Evolutionary conservation across 2,113 vertebrate species (phyloP).

Genomic region (Sula dactylatra): DNA sequence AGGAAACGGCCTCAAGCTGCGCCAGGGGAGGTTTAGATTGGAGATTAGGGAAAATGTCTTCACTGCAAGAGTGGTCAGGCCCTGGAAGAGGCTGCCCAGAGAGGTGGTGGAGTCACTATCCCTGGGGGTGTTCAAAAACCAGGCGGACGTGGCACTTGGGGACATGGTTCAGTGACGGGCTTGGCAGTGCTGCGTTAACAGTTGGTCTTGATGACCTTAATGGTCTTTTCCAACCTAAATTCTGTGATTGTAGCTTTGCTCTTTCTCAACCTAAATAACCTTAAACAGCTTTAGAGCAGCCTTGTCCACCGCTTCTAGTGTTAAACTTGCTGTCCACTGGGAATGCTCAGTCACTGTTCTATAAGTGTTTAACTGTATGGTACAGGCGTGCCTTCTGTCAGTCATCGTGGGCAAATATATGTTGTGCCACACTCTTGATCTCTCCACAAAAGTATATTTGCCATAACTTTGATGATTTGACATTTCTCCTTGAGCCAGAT

Average conservation of each 20-base stretch:
- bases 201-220: neutral
- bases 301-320: neutral
- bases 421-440: neutral
- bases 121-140: neutral
- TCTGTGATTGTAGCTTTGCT: neutral
- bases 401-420: neutral
- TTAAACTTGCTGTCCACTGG: neutral
- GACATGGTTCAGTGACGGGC: too few relatives aligned
- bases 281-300: neutral
- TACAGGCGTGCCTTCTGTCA: neutral
- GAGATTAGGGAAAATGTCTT: too few relatives aligned
- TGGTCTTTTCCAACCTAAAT: neutral
- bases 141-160: too few relatives aligned
- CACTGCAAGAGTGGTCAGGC: too few relatives aligned
- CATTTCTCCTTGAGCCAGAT: neutral
- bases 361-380: neutral
- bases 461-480: rapidly evolving
- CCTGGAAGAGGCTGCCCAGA: too few relatives aligned
- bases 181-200: neutral
- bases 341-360: neutral
- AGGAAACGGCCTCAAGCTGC: too few relatives aligned
- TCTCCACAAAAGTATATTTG: neutral
- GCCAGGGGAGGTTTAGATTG: too few relatives aligned
- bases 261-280: neutral
- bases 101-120: too few relatives aligned